These are phyloP conservation scores for Rhinolophus ferrumequinum DNA, from an alignment of 2,113 vertebrate genomes.

Conservation along the genomic window DNA sequence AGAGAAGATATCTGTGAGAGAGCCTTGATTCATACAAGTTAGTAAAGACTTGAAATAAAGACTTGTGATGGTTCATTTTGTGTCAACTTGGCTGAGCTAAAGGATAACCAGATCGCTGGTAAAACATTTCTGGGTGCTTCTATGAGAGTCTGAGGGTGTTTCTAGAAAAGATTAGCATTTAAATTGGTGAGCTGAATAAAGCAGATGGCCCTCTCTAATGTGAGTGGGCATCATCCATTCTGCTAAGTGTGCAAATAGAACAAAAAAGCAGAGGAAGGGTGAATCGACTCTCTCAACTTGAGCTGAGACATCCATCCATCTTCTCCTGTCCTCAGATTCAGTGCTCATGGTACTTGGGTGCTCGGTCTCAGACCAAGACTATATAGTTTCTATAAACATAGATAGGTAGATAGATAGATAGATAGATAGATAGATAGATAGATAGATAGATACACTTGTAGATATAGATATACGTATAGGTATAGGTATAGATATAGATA, in stretches of 20 bases:
- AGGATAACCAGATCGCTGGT: neutral
- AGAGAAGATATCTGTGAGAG: neutral
- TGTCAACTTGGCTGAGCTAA: neutral
- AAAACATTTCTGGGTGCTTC: neutral
- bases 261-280: neutral
- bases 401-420: too few species aligned
- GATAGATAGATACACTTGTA: too few species aligned
- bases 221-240: neutral
- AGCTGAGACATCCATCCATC: neutral
- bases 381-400: neutral
- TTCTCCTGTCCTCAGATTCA: neutral
- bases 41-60: neutral
- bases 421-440: too few species aligned
- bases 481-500: too few species aligned
- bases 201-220: neutral
- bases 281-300: neutral
- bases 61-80: neutral
- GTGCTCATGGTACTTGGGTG: neutral
- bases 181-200: neutral
- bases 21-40: neutral
- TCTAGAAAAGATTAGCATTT: neutral
- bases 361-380: neutral
- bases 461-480: too few species aligned
- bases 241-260: neutral
- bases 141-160: neutral